Base-by-base conservation (phyloP, 2,113 vertebrate genomes). In the Siniperca knerii region DNA sequence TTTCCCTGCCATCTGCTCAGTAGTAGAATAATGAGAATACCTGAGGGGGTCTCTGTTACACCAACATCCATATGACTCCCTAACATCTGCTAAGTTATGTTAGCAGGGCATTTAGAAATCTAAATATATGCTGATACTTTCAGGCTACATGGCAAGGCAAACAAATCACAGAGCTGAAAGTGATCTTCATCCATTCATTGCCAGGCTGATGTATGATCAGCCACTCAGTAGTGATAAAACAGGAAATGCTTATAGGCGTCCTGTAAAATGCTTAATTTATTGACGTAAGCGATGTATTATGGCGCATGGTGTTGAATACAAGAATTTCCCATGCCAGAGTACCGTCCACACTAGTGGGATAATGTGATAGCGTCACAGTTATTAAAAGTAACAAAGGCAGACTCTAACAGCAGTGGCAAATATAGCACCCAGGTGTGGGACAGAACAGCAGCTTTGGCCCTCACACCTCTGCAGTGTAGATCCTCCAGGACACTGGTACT, bases 21-120 rank as follows among this genome's bases (percentile, higher is more conserved):
- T 85, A 79, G 90, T 92, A 76, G 92, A 93, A 92, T 95, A 93
- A 94, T 94, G 92, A 94, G 90, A 93, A 94, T 94, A 94, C 94
- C 94, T 95, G 90, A 93, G 94, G 93, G 94, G 93, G 87, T 88
- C 87, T 93, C 79, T 88, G 87, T 90, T 90, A 90, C 92, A 92
- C 85, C 86, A 91, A 91, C 92, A 94, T 90, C 91, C 89, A 90
- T 90, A 92, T 81, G 90, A 92, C 88, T 93, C 91, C 79, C 82
- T 88, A 93, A 91, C 93, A 95, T 93, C 94, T 94, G 94, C 92
- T 92, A 77, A 85, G 86, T 84, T 90, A 90, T 65, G 86, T 90
- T 85, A 89, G 88, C 85, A 50, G 72, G 79, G 83, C 87, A 62
- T 91, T 91, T 89, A 90, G 91, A 77, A 93, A 91, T 87, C 92